Base-by-base conservation (phyloP, 2,797 vertebrate species). In the Thamnophis elegans region DNA sequence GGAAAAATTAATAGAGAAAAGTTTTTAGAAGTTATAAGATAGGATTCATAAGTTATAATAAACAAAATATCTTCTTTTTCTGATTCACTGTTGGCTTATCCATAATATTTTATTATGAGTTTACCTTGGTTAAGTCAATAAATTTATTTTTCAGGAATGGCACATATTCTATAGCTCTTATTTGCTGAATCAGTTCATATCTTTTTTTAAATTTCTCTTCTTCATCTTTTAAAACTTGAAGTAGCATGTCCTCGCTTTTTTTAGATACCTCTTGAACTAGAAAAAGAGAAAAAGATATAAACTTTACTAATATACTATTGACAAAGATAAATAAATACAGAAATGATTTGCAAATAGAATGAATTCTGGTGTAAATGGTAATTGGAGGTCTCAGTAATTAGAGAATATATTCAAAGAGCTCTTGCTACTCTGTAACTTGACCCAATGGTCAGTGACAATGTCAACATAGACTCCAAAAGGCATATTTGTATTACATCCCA, bases 91-190 rank as follows among this genome's bases (percentile, higher is more conserved):
- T 82, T 42, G 20, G 36, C 20, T 82, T 47, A 82, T 12, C 73
- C 73, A 47, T 47, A 36, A 9, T 42, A 22, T 36, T 47, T 82
- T 51, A 32, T 78, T 78, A 5, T 25, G 36, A 53, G n/a, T 11
- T 85, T 59, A 99, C 99, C 98, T 99, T 97, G 91, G 98, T 98
- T 96, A 98, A 97, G 92, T 99, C 98, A 95, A 99, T 96, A 87
- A 97, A 96, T 95, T 97, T 98, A 28, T 96, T 94, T 95, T 94
- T 98, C 62, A 97, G 28, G 13, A 7, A 91, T 86, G 98, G 98
- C 87, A 97, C 90, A 0, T 97, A 98, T 95, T 99, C 98, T 14
- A 98, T 94, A 25, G 98, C 96, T 6, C 96, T 98, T 90, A 98
- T 98, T 97, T 99, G 98, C 32, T 96, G 94, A 91, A 98, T 98